Evolutionary conservation across 2,113 vertebrate species (phyloP), one percentile per base, ranked within the genome.

Genomic region (Macquaria australasica): DNA sequence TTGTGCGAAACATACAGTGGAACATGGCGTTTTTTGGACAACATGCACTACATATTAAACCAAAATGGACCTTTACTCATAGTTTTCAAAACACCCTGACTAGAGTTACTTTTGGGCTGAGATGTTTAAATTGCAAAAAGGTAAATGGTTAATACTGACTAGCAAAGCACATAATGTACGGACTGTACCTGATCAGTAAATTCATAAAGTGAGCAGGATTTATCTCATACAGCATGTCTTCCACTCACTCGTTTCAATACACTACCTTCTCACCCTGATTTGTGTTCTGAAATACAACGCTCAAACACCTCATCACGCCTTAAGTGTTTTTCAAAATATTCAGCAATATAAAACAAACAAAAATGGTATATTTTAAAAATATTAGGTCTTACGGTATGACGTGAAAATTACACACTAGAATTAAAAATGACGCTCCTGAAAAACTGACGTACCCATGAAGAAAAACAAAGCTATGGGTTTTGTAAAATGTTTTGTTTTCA

Each of bases 141-240:
- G 6, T n/a, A 34, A 76, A 62, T 9, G 8, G 14, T 73, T 63
- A 45, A 79, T 55, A 55, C 51, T 66, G 63, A 66, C 63, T 20
- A 78, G 51, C 43, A 72, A 72, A 88, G 23, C 63, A 82, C 69
- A 64, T 28, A 8, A 59, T 50, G 58, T 9, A 45, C 48, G 28
- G 50, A 77, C 41, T 72, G 79, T 85, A 88, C 87, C 85, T 83
- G 73, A 87, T 85, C 43, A 85, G 69, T 79, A 75, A 82, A 92
- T 43, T 64, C 77, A 77, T 62, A 71, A 31, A 66, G 34, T 60
- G 39, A 76, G 69, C 20, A 85, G n/a, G 41, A 63, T 67, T 62
- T 20, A 72, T 73, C 66, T 75, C 59, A 21, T 37, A 28, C 37
- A 79, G 55, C 39, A 28, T 39, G 39, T 82, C 50, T 73, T 48